phyloP scores from a whole-genome alignment of 2,113 vertebrate genomes.

The Callaeas wilsoni region DNA sequence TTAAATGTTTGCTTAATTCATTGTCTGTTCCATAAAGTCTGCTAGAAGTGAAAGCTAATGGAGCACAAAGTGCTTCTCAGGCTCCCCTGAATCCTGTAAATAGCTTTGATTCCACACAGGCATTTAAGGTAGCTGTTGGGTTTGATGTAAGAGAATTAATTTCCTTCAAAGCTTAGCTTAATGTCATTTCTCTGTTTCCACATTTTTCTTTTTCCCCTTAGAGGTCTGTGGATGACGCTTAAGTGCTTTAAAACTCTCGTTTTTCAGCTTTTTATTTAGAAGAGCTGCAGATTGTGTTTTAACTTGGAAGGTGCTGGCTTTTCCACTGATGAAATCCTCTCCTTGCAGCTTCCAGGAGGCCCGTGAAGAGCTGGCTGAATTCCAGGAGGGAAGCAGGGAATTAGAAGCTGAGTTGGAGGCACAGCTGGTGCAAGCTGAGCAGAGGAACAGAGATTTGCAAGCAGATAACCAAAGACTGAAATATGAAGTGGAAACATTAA shows the following conservation, averaged over 20 bases:
- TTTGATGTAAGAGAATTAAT: neutral
- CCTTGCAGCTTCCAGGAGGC: constrained; percentile 87
- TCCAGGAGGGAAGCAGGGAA: constrained; percentile 97
- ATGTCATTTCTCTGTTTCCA: neutral
- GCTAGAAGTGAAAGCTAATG: neutral
- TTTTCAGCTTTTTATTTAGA: neutral
- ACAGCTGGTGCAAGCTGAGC: constrained; percentile 91
- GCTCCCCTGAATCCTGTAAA: neutral
- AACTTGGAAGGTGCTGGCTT: neutral
- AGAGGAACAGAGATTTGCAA: constrained; percentile 91
- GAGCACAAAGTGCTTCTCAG: neutral
- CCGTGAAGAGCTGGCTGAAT: constrained; percentile 95
- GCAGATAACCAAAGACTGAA: constrained; percentile 94
- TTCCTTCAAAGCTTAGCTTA: neutral
- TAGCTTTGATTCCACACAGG: neutral
- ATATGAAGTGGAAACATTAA: constrained; percentile 87
- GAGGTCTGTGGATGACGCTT: neutral
- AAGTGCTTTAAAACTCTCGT: neutral
- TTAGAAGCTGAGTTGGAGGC: constrained; percentile 96
- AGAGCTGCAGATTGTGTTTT: neutral
- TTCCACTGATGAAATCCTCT: neutral
- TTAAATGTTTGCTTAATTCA: neutral
- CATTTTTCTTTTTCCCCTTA: neutral
- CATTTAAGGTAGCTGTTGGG: neutral
- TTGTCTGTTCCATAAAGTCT: neutral